Percentiles rank a stretch among this genome's conserved stretches.
phyloP scores from a whole-genome alignment of 2,888 invertebrate species.

The Cephus runcator region DNA sequence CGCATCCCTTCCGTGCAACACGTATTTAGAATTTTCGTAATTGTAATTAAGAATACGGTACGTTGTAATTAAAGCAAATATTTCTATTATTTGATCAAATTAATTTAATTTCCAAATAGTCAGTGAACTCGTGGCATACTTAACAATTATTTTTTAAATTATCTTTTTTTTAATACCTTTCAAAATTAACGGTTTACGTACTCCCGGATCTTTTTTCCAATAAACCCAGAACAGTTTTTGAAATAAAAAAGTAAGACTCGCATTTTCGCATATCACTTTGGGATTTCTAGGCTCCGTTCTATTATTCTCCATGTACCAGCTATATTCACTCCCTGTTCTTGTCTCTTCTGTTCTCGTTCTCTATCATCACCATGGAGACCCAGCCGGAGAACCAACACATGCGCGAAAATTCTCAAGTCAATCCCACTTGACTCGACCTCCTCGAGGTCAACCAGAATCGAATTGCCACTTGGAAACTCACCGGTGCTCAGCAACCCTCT shows the following conservation, averaged over 20 bases:
- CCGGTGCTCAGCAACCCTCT: neutral
- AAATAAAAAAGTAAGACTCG: too few species aligned
- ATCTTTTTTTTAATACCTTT: too few species aligned
- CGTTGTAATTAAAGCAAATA: too few species aligned
- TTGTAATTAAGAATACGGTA: neutral
- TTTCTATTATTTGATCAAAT: too few species aligned
- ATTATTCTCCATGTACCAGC: neutral
- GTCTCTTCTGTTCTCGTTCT: neutral
- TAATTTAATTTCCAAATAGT: too few species aligned
- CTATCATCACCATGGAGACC: slow-evolving; percentile 4
- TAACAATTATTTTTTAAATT: too few species aligned
- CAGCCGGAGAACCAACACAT: neutral
- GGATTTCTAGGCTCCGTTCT: neutral
- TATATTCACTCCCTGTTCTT: neutral
- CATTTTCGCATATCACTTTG: neutral
- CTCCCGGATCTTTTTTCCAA: too few species aligned
- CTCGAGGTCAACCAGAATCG: slow-evolving; percentile 7
- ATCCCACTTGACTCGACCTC: slow-evolving; percentile 8
- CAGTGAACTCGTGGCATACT: too few species aligned
- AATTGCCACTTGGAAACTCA: neutral
- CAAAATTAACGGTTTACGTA: too few species aligned
- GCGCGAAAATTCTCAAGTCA: slow-evolving; percentile 8
- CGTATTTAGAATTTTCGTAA: neutral
- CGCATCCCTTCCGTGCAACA: neutral
- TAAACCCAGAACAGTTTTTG: too few species aligned